Evolutionary conservation across 1,140 invertebrate species (phyloP).

Genomic region (Medauroidea extradentata): DNA sequence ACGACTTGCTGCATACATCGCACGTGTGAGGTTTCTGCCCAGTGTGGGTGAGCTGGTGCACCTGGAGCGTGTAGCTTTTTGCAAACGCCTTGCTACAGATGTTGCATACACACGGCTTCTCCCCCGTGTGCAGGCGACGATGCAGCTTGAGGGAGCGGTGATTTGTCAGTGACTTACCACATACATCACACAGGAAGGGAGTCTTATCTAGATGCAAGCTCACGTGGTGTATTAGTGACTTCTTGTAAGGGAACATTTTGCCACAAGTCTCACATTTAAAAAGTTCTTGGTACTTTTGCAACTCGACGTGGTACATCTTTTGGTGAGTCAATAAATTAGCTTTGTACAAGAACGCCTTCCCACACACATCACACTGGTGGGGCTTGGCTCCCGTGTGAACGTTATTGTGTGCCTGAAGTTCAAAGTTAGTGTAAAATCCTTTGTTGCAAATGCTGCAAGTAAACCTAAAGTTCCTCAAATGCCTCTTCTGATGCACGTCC

Average conservation of each 20-base stretch:
- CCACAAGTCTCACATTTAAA: slow-evolving; percentile 71
- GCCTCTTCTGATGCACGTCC: slow-evolving; percentile 39
- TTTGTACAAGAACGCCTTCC: slow-evolving; percentile 55
- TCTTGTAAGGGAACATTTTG: slow-evolving; percentile 62
- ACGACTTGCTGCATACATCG: slow-evolving; percentile 64
- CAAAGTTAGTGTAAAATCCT: slow-evolving; percentile 37
- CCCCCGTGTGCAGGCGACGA: slow-evolving; percentile 50
- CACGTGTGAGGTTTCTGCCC: slow-evolving; percentile 50
- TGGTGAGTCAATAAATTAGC: slow-evolving; percentile 47
- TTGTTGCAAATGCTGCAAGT: slow-evolving; percentile 43
- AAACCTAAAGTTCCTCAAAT: slow-evolving; percentile 39
- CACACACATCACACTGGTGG: slow-evolving; percentile 54
- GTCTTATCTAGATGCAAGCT: slow-evolving; percentile 62
- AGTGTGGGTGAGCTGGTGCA: slow-evolving; percentile 48
- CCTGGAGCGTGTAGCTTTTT: slow-evolving; percentile 69
- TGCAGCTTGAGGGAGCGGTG: slow-evolving; percentile 52
- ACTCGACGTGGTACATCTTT: slow-evolving; percentile 36
- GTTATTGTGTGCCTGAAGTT: slow-evolving; percentile 4
- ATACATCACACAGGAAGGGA: slow-evolving; percentile 42
- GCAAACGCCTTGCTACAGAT: slow-evolving; percentile 43
- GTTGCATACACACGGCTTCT: slow-evolving; percentile 42
- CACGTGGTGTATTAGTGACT: slow-evolving; percentile 70
- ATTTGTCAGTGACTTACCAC: slow-evolving; percentile 49
- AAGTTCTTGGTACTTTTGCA: slow-evolving; percentile 44
- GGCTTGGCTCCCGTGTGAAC: slow-evolving; percentile 57